Evolutionary conservation across 2,113 vertebrate species (phyloP).

Genomic region (Eptesicus fuscus): DNA sequence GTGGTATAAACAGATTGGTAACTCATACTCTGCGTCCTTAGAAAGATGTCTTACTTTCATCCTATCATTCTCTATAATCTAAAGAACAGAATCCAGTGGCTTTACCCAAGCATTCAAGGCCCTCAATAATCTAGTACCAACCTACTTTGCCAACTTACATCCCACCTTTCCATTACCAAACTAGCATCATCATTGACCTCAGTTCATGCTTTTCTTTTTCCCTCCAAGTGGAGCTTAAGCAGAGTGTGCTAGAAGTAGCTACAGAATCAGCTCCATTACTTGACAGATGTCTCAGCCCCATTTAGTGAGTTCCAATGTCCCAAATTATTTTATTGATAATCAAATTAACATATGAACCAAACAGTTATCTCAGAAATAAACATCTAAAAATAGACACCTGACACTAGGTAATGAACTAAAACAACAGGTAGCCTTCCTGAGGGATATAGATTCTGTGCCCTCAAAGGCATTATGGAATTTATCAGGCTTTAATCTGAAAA

Average conservation of each 20-base stretch:
- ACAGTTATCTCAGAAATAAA: constrained; percentile 21
- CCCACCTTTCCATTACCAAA: background rate
- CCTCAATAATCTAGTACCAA: background rate
- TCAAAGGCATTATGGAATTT: background rate
- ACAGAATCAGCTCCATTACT: background rate
- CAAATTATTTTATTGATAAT: background rate
- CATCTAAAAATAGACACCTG: background rate
- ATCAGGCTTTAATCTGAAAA: constrained; percentile 11
- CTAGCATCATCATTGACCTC: background rate
- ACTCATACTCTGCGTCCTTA: background rate
- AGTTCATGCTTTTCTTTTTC: background rate
- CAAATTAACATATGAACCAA: background rate
- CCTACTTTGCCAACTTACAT: background rate
- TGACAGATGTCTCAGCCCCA: background rate
- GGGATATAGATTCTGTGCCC: background rate
- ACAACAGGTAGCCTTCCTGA: background rate
- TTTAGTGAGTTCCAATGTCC: background rate
- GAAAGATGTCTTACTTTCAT: background rate
- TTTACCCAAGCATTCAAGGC: background rate
- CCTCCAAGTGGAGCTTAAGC: background rate
- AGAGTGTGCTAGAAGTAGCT: background rate
- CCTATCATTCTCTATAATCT: background rate
- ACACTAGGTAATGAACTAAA: background rate
- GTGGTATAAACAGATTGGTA: background rate
- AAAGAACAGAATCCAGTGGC: background rate